Base-by-base conservation (phyloP, 2,797 vertebrate species). In the Pseudomugil gertrudae region DNA sequence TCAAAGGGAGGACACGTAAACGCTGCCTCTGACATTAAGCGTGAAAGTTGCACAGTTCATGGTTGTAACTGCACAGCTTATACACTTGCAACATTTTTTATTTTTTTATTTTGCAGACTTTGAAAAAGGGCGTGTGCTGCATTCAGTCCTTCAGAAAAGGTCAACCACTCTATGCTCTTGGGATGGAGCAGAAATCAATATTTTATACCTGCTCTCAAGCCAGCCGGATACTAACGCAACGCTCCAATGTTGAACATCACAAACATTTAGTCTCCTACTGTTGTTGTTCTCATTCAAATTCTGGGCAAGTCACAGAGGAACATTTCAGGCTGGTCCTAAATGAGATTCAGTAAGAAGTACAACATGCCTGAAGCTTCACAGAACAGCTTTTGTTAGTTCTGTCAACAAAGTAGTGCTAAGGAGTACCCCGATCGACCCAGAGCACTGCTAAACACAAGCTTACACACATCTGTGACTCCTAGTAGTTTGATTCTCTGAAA, bases 131-230 rank as follows among this genome's bases (percentile, higher is more conserved):
- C 15, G 60, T 60, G 15, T 9, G 43, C 17, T n/a, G n/a, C 1
- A 14, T 4, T 1, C 2, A 14, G 40, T 35, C 66, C 17, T 4
- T 24, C 27, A 66, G 30, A 54, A 70, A 79, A 78, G 50, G 59
- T 84, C 71, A 79, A 70, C 32, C 21, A 11, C 51, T n/a, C 21
- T 17, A 11, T 55, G 40, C 40, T 66, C 33, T 14, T 4, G 6
- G 43, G 23, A 78, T 8, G 50, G 47, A 21, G 23, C 35, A 54
- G 26, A 17, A 57, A 68, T 78, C 63, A 24, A 63, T 78, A 76
- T 55, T 62, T 59, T 32, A 32, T 60, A 72, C 11, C 32, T 38
- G 33, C n/a, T 48, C 19, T 65, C 10, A 5, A 38, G 23, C 45
- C 58, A 32, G 57, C 32, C 5, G 5, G 38, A 4, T 6, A 7